These are phyloP conservation scores for Xiphorhynchus erythropygius DNA, from an alignment of 2,797 vertebrate species.

Conservation along the genomic window DNA sequence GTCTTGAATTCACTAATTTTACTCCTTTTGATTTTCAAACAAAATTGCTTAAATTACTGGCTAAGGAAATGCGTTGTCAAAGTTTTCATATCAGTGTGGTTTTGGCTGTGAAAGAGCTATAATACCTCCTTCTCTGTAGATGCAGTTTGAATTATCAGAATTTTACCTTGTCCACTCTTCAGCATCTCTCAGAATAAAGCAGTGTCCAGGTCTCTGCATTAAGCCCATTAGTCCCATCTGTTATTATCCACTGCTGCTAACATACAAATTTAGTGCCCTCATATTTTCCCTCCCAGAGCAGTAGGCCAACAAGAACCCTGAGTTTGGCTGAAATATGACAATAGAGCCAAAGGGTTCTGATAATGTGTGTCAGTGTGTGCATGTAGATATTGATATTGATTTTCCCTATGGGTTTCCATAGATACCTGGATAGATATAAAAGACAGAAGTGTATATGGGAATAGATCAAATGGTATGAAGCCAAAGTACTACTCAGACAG, in stretches of 20 bases:
- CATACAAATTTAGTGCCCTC: background rate
- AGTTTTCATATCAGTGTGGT: background rate
- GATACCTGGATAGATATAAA: background rate
- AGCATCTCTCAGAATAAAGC: background rate
- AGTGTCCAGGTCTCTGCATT: background rate
- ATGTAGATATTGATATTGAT: fast-evolving
- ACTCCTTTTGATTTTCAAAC: background rate
- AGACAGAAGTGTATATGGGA: background rate
- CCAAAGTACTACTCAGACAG: background rate
- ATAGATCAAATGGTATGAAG: background rate
- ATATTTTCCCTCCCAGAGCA: background rate
- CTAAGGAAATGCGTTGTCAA: background rate
- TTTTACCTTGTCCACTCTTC: background rate
- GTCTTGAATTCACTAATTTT: background rate
- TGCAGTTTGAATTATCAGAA: background rate
- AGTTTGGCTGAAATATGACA: background rate
- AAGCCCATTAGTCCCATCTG: background rate
- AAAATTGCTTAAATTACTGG: background rate
- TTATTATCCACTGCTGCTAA: background rate
- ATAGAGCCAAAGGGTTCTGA: background rate
- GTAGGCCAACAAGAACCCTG: background rate
- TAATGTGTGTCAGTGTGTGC: fast-evolving
- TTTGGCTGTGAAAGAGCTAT: background rate
- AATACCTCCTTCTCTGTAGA: background rate
- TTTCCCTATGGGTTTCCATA: background rate